Conservation (phyloP, 64 coral and sea anemone species). For the Hydrozoanthus tunicans region DNA sequence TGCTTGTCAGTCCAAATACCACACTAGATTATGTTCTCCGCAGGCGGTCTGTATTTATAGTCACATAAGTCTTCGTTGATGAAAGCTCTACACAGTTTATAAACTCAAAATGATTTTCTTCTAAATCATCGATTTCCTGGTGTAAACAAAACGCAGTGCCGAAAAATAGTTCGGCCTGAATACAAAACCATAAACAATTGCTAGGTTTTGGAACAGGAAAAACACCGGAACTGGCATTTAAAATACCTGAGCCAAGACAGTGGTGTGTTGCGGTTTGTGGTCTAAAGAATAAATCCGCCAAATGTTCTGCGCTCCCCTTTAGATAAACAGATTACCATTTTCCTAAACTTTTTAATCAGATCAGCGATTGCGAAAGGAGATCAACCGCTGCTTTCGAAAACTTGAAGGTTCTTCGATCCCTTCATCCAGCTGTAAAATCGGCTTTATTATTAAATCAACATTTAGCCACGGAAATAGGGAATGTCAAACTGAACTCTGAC, state of each 20-base stretch:
- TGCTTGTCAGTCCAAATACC: too few relatives aligned
- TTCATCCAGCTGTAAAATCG: neutral
- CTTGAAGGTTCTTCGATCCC: neutral
- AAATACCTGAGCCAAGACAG: neutral
- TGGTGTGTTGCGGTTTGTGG: neutral
- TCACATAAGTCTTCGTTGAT: neutral
- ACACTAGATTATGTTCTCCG: neutral
- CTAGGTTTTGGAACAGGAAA: neutral
- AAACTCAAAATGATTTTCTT: conserved; percentile 15
- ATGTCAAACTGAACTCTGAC: neutral
- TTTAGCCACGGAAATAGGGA: conserved; percentile 36
- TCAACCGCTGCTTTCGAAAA: neutral
- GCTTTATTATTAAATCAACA: conserved; percentile 40
- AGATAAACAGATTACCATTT: neutral
- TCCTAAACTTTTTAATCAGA: conserved; percentile 22
- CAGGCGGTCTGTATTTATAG: conserved; percentile 31
- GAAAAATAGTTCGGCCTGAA: neutral
- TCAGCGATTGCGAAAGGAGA: conserved; percentile 32
- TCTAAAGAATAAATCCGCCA: neutral
- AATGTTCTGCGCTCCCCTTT: neutral
- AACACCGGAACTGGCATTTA: neutral
- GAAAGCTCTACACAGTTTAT: neutral
- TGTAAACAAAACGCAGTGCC: neutral
- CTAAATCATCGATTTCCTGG: conserved; percentile 36
- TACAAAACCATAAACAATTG: neutral